phyloP scores from a whole-genome alignment of 2,888 invertebrate species.

The Orchesellides sinensis region DNA sequence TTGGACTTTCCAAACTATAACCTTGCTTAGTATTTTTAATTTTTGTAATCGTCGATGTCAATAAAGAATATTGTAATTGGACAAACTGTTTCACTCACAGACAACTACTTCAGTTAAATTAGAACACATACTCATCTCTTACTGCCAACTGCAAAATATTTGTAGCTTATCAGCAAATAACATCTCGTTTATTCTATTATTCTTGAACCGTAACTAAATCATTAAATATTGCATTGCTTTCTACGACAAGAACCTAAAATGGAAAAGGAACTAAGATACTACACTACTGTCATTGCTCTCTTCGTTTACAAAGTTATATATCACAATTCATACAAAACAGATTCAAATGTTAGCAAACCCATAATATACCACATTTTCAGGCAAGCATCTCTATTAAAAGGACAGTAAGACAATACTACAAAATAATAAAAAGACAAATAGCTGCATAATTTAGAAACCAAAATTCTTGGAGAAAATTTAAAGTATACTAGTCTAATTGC shows the following conservation, averaged over 20 bases:
- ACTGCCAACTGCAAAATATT: background rate
- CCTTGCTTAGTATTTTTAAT: background rate
- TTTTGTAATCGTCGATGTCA: background rate
- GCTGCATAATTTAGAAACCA: too few relatives aligned
- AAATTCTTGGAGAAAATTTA: too few relatives aligned
- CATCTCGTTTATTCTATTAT: background rate
- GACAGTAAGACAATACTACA: too few relatives aligned
- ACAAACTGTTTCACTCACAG: background rate
- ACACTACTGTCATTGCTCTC: background rate
- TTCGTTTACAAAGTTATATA: constrained; percentile 24
- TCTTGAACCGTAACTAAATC: background rate
- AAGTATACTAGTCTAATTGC: too few relatives aligned
- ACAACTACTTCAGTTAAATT: background rate
- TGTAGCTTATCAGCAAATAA: background rate
- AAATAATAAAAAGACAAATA: too few relatives aligned
- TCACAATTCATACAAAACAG: constrained; percentile 32
- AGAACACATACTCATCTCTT: too few relatives aligned
- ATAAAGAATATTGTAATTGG: background rate
- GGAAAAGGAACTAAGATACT: background rate
- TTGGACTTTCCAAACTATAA: background rate
- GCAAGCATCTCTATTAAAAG: too few relatives aligned
- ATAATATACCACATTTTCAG: too few relatives aligned
- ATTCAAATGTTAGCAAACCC: background rate
- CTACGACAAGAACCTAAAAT: constrained; percentile 31
- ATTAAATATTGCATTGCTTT: constrained; percentile 61